Conservation (phyloP, 1,140 invertebrate species). For the Atta texana region DNA sequence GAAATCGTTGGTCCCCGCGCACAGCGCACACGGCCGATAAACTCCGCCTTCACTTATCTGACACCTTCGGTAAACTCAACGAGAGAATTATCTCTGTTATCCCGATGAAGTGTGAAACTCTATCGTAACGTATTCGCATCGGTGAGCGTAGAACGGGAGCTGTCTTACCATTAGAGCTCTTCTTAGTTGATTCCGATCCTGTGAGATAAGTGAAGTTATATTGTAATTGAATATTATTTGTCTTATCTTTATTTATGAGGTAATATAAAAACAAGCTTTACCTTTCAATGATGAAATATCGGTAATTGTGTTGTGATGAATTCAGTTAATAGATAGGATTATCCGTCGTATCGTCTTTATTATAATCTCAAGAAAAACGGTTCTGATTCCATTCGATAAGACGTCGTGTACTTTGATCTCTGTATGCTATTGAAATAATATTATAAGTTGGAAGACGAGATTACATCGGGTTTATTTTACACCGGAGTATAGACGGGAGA, state of each 20-base stretch:
- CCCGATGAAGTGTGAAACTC: slow-evolving; percentile 5
- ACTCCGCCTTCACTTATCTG: slow-evolving; percentile 50
- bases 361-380: neutral
- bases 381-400: neutral
- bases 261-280: neutral
- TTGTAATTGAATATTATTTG: neutral
- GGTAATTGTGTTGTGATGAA: neutral
- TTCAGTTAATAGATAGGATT: neutral
- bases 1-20: slow-evolving; percentile 9
- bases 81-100: neutral
- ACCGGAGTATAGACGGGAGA: neutral
- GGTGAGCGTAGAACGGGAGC: slow-evolving; percentile 11
- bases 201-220: slow-evolving; percentile 41
- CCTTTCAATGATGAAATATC: neutral
- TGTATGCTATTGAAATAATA: neutral
- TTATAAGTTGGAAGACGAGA: neutral
- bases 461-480: neutral
- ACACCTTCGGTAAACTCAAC: slow-evolving; percentile 22
- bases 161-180: neutral
- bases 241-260: neutral
- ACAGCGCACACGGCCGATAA: slow-evolving; percentile 10
- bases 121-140: slow-evolving; percentile 25
- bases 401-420: slow-evolving; percentile 4
- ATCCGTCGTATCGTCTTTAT: neutral
- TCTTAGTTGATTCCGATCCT: neutral